Evolutionary conservation across 2,888 invertebrate genomes (phyloP).

Genomic region (Oligia fasciuncula): DNA sequence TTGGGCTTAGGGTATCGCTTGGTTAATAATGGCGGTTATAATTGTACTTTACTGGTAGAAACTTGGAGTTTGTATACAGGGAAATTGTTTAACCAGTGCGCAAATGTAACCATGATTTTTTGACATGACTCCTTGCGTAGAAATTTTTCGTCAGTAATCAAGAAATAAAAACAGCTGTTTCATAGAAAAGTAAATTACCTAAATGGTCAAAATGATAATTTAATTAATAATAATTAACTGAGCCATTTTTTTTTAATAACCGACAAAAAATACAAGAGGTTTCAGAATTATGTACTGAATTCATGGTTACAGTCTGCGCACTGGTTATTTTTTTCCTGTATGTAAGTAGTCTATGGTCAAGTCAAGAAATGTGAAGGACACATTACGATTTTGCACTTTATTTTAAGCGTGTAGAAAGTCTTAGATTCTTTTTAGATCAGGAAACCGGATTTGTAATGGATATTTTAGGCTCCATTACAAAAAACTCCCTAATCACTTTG

Average conservation of each 20-base stretch:
- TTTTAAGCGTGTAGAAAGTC: neutral
- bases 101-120: no score
- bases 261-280: no score
- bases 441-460: neutral
- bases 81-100: no score
- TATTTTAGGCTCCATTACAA: no score
- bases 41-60: constrained; percentile 21
- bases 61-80: neutral
- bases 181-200: neutral
- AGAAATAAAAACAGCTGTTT: neutral
- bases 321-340: neutral
- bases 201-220: neutral
- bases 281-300: neutral
- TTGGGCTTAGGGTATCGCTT: constrained; percentile 37
- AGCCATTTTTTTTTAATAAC: no score
- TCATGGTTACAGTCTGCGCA: neutral
- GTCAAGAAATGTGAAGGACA: no score
- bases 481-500: constrained; percentile 5
- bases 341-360: neutral
- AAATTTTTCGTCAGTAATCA: neutral
- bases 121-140: neutral
- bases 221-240: no score
- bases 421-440: neutral
- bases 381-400: neutral
- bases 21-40: constrained; percentile 31